phyloP scores from a whole-genome alignment of 2,888 invertebrate genomes.

The Eupithecia centaureata region DNA sequence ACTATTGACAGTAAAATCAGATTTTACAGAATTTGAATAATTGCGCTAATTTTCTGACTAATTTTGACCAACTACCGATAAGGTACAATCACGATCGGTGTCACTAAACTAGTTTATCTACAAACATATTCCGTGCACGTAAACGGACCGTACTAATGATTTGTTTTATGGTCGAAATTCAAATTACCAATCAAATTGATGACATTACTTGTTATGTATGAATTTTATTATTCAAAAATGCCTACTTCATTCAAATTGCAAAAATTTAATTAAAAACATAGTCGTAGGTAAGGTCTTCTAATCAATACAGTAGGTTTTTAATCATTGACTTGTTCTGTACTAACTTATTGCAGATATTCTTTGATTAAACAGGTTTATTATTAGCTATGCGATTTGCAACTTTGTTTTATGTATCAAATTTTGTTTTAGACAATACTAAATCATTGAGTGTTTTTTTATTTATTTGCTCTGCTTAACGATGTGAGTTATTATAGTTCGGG shows the following conservation, averaged over 20 bases:
- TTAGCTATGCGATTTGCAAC: constrained; percentile 1
- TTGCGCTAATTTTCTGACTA: background rate
- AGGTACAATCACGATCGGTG: background rate
- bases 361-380: constrained; percentile 16
- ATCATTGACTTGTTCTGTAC: background rate
- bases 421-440: constrained; percentile 2
- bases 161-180: constrained; percentile 21
- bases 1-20: background rate
- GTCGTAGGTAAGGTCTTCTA: background rate
- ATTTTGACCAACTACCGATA: constrained; percentile 1
- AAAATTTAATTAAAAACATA: background rate
- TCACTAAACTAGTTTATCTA: constrained; percentile 30
- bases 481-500: background rate
- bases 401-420: background rate
- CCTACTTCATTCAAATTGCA: background rate
- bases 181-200: constrained; percentile 28
- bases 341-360: background rate
- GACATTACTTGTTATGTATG: constrained; percentile 16
- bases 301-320: background rate
- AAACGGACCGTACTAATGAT: constrained; percentile 27
- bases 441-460: background rate
- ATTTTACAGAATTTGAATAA: background rate
- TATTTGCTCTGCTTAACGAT: background rate
- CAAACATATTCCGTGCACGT: constrained; percentile 30
- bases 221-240: background rate